These are phyloP conservation scores for Microctenopoma stevenorrisi DNA, from an alignment of 2,797 vertebrate genomes.

Conservation along the genomic window DNA sequence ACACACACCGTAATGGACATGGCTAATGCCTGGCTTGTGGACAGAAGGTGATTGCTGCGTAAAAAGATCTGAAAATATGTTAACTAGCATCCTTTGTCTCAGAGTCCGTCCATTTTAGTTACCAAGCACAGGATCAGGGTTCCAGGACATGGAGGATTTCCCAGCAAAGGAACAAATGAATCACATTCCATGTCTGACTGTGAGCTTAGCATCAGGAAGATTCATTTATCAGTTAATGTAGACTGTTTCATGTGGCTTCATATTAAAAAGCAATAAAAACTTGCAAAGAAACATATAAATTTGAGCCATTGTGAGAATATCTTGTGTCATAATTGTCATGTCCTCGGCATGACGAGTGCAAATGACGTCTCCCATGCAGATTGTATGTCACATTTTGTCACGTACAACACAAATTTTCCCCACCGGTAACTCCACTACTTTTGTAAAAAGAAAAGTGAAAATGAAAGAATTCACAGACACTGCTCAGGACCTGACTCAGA, in stretches of 20 bases:
- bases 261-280: not conserved
- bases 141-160: constrained; percentile 63
- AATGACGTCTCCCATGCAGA: not conserved
- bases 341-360: too few relatives aligned
- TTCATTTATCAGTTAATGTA: constrained; percentile 37
- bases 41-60: constrained; percentile 10
- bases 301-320: too few relatives aligned
- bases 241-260: constrained; percentile 9
- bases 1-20: not conserved
- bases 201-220: constrained; percentile 31
- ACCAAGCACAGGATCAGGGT: constrained; percentile 38
- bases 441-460: not conserved
- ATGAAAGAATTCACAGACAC: not conserved
- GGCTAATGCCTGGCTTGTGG: not conserved
- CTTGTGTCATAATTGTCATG: too few relatives aligned
- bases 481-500: too few relatives aligned
- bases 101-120: constrained; percentile 13
- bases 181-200: constrained; percentile 22
- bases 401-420: not conserved
- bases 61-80: constrained; percentile 28
- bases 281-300: too few relatives aligned
- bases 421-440: not conserved
- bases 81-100: constrained; percentile 18
- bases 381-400: not conserved
- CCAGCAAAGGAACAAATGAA: constrained; percentile 13